Conservation (phyloP, 2,797 vertebrate genomes). For the Schizopygopsis malacanthus region DNA sequence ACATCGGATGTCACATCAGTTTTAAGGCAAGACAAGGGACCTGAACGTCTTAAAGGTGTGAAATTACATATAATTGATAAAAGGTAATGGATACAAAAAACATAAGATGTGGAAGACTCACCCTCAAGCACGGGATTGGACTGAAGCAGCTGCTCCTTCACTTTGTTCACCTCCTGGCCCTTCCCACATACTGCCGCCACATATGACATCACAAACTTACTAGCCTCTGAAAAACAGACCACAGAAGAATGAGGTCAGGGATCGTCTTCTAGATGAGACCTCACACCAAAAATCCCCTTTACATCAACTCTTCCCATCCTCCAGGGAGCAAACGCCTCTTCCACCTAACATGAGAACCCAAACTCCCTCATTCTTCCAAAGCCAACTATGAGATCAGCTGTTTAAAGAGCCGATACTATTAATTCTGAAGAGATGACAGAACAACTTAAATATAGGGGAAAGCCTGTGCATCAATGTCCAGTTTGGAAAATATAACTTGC, state of each 20-base stretch:
- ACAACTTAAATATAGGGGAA: neutral
- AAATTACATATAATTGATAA: neutral
- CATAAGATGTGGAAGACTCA: slow-evolving; percentile 71
- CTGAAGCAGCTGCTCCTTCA: slow-evolving; percentile 98
- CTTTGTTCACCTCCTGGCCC: slow-evolving; percentile 98
- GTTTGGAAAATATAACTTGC: neutral
- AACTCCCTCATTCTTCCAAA: slow-evolving; percentile 14
- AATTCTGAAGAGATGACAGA: slow-evolving; percentile 41
- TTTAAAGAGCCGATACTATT: slow-evolving; percentile 44
- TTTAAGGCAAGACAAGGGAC: neutral
- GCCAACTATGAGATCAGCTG: slow-evolving; percentile 16
- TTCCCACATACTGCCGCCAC: slow-evolving; percentile 98
- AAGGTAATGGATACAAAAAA: neutral
- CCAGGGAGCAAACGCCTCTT: slow-evolving; percentile 40
- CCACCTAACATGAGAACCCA: slow-evolving; percentile 21
- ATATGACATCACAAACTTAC: slow-evolving; percentile 99
- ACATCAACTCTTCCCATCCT: slow-evolving; percentile 65
- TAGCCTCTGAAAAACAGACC: slow-evolving; percentile 87
- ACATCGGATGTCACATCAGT: neutral
- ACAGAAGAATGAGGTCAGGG: slow-evolving; percentile 60
- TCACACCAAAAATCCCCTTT: slow-evolving; percentile 65
- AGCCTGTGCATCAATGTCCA: slow-evolving; percentile 22
- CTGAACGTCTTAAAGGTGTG: neutral
- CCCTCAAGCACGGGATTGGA: slow-evolving; percentile 99
- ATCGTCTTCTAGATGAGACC: slow-evolving; percentile 54